These are phyloP conservation scores for Patella vulgata DNA, from an alignment of 1,140 invertebrate species.

Conservation along the genomic window DNA sequence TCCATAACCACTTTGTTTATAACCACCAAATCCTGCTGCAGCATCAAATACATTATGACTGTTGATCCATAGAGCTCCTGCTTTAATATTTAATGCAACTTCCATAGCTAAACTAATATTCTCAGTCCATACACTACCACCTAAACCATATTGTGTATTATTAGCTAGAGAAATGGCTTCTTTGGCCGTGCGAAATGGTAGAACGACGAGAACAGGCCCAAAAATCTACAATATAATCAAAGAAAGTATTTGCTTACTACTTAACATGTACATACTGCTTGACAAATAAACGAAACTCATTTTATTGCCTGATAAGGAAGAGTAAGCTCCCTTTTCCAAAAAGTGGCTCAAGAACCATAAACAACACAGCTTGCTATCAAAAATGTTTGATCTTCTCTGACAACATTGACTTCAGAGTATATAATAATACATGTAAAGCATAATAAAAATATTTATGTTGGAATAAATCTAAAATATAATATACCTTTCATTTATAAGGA, in stretches of 20 bases:
- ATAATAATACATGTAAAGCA: no score
- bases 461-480: neutral
- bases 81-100: slow-evolving; percentile 69
- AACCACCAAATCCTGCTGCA: slow-evolving; percentile 68
- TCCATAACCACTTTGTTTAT: slow-evolving; percentile 69
- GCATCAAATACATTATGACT: slow-evolving; percentile 70
- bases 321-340: neutral
- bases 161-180: slow-evolving; percentile 73
- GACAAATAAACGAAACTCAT: neutral
- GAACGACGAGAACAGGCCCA: slow-evolving; percentile 68
- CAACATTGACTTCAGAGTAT: neutral
- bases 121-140: slow-evolving; percentile 72
- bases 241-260: no score
- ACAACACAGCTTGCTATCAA: no score
- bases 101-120: slow-evolving; percentile 71
- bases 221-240: slow-evolving; percentile 48
- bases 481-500: neutral
- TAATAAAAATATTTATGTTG: neutral
- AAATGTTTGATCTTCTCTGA: neutral
- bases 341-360: no score
- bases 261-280: no score
- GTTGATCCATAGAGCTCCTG: slow-evolving; percentile 73
- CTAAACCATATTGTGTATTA: slow-evolving; percentile 69
- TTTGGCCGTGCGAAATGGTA: slow-evolving; percentile 73
- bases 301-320: neutral